A percentile compares a stretch with the other conserved stretches of the same genome.
Evolutionary conservation across 2,888 invertebrate species (phyloP).

Genomic region (Cheilosia pagana): DNA sequence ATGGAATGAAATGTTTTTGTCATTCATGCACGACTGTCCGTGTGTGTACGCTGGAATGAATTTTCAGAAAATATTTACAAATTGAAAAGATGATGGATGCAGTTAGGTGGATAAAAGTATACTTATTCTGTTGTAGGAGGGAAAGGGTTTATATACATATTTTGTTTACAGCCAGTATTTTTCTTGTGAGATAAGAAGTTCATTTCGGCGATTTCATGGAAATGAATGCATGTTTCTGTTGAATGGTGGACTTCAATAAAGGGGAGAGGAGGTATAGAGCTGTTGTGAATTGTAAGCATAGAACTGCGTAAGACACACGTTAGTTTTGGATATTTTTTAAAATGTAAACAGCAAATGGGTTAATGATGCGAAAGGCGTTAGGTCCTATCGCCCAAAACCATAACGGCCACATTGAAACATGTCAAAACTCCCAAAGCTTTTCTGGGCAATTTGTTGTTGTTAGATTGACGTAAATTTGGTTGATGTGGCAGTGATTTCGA

Average conservation of each 20-base stretch:
- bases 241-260: background rate
- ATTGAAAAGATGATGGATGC: conserved; percentile 46
- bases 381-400: no score
- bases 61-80: conserved; percentile 39
- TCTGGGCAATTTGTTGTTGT: no score
- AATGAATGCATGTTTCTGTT: background rate
- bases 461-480: no score
- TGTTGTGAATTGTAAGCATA: no score
- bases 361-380: no score
- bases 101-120: background rate
- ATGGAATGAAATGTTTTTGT: conserved; percentile 43
- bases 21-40: conserved; percentile 24
- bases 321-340: no score
- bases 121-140: background rate
- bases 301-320: no score
- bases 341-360: no score
- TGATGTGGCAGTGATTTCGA: no score
- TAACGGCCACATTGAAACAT: no score
- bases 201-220: background rate
- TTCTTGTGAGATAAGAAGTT: background rate
- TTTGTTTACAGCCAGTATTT: background rate
- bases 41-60: conserved; percentile 5
- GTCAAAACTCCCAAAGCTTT: no score
- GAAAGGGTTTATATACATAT: background rate
- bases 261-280: background rate